phyloP scores from a whole-genome alignment of 2,797 vertebrate genomes.

The Furcifer pardalis region DNA sequence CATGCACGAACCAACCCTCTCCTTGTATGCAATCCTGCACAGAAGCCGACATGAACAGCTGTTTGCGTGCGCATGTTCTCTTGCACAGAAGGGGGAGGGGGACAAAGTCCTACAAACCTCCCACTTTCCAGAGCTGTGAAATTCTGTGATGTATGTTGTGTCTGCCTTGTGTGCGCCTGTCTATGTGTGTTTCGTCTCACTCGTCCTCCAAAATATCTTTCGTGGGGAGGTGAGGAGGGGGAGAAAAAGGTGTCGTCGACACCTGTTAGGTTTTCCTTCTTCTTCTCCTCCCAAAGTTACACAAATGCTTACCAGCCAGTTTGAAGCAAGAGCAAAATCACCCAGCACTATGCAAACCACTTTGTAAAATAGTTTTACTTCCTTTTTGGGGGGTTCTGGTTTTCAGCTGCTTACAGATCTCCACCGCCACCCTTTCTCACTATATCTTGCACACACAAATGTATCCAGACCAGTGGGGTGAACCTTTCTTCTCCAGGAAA shows the following conservation, averaged over 20 bases:
- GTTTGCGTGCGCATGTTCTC: neutral
- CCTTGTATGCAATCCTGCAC: neutral
- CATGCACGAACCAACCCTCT: neutral
- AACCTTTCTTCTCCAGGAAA: neutral
- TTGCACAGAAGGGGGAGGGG: neutral
- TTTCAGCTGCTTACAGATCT: neutral
- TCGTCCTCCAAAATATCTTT: neutral
- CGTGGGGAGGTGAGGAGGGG: neutral
- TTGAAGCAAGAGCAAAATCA: neutral
- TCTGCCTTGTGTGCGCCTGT: no score
- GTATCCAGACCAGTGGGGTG: neutral
- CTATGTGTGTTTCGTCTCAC: neutral
- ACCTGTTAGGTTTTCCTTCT: neutral
- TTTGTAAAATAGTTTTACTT: neutral
- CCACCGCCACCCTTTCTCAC: neutral
- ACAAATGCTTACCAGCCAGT: neutral
- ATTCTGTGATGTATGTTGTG: neutral
- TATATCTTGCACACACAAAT: neutral
- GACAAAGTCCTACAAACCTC: neutral
- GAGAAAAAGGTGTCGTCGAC: neutral
- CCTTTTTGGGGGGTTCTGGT: neutral
- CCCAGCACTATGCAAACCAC: constrained; percentile 26
- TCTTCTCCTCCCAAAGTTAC: neutral
- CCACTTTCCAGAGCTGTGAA: neutral
- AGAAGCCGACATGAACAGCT: no score